Evolutionary conservation across 2,113 vertebrate species (phyloP).

Genomic region (Cnemophilus loriae): DNA sequence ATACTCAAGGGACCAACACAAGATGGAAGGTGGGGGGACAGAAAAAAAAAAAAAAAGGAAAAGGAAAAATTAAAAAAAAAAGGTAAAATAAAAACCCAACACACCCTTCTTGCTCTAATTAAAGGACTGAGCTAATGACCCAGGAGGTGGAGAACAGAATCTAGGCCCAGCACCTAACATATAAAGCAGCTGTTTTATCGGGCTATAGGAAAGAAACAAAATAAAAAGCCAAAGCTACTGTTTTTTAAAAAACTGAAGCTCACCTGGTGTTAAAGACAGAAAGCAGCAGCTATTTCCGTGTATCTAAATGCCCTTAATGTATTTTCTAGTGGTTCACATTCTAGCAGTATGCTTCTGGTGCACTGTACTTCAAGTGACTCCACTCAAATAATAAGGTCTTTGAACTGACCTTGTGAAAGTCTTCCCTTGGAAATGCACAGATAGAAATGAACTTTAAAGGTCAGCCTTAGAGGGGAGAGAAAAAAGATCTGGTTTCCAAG

Average conservation of each 20-base stretch:
- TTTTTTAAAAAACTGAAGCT: background rate
- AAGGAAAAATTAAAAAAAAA: background rate
- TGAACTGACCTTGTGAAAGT: constrained; percentile 46
- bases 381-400: constrained; percentile 48
- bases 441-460: constrained; percentile 64
- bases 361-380: constrained; percentile 27
- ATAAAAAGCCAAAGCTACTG: background rate
- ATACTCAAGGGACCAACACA: background rate
- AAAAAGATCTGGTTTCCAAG: background rate
- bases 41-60: background rate
- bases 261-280: background rate
- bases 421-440: constrained; percentile 32
- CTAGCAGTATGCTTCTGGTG: background rate
- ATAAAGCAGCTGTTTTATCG: background rate
- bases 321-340: constrained; percentile 32
- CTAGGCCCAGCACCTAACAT: background rate
- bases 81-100: background rate
- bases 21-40: background rate
- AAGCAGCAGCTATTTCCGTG: background rate
- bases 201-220: background rate
- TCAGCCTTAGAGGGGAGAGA: background rate
- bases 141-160: background rate
- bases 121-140: background rate
- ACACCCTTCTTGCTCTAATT: background rate
- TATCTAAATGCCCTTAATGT: constrained; percentile 10